Percentiles rank a stretch among this genome's conserved stretches.
phyloP scores from a whole-genome alignment of 2,113 vertebrate genomes.

The Trogon surrucura region DNA sequence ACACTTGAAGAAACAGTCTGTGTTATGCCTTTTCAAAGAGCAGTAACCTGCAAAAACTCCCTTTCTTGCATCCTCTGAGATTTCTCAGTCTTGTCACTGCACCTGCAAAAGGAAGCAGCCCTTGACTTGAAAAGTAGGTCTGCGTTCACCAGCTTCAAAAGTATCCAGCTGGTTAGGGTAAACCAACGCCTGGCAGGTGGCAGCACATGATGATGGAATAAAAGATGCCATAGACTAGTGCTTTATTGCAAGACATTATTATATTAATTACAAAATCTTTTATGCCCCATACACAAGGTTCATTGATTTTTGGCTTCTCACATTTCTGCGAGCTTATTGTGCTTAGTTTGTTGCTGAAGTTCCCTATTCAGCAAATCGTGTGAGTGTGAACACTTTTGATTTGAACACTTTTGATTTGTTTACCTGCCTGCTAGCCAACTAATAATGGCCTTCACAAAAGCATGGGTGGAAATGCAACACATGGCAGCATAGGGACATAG shows the following conservation, averaged over 20 bases:
- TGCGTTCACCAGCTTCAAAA: background rate
- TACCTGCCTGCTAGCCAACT: background rate
- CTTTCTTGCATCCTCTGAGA: background rate
- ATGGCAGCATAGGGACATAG: background rate
- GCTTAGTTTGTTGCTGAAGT: background rate
- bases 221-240: background rate
- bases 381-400: background rate
- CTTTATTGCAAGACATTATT: background rate
- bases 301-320: background rate
- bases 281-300: background rate
- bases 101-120: background rate
- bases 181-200: background rate
- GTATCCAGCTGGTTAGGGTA: background rate
- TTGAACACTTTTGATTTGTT: background rate
- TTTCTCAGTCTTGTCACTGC: background rate
- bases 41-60: background rate
- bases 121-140: background rate
- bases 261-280: background rate
- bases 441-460: background rate
- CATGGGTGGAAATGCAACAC: background rate
- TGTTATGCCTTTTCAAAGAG: slow-evolving; percentile 1
- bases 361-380: background rate
- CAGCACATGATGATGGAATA: background rate
- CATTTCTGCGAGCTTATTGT: background rate
- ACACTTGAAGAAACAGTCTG: background rate